Conservation (phyloP, 1,140 invertebrate species). For the Agrypnia vestita region DNA sequence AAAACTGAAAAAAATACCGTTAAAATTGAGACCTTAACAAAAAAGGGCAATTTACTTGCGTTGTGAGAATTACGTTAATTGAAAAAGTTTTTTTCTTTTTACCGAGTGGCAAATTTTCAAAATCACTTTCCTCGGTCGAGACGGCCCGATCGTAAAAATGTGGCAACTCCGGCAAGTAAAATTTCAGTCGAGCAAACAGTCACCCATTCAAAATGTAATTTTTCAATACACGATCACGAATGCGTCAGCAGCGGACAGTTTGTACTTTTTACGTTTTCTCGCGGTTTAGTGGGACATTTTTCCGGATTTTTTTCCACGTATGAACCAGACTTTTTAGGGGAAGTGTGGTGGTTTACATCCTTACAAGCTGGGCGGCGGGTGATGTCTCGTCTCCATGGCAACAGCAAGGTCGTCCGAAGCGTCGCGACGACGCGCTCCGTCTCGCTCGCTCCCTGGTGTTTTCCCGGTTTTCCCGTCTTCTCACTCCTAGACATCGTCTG, state of each 20-base stretch:
- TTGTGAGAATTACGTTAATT: neutral
- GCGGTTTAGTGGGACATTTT: neutral
- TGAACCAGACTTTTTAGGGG: constrained; percentile 31
- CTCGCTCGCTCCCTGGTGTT: constrained; percentile 17
- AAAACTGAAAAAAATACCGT: neutral
- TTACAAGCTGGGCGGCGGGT: constrained; percentile 7
- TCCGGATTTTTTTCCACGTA: neutral
- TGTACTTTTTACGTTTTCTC: neutral
- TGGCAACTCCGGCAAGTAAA: constrained; percentile 9
- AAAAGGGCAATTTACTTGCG: neutral
- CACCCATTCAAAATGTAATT: constrained; percentile 12
- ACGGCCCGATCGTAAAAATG: constrained; percentile 6
- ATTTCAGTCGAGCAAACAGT: neutral
- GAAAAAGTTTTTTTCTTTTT: neutral
- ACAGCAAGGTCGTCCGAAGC: constrained; percentile 57
- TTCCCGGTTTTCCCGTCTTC: neutral
- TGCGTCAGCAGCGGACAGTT: neutral
- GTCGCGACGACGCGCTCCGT: constrained; percentile 50
- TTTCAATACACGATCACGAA: neutral
- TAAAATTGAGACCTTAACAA: neutral
- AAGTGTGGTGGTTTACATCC: constrained; percentile 27
- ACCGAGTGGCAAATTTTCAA: neutral
- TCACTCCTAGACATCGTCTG: constrained; percentile 32
- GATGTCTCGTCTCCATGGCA: constrained; percentile 53
- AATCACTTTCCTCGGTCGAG: neutral